Evolutionary conservation across 2,113 vertebrate genomes (phyloP).

Genomic region (Toxostoma redivivum): DNA sequence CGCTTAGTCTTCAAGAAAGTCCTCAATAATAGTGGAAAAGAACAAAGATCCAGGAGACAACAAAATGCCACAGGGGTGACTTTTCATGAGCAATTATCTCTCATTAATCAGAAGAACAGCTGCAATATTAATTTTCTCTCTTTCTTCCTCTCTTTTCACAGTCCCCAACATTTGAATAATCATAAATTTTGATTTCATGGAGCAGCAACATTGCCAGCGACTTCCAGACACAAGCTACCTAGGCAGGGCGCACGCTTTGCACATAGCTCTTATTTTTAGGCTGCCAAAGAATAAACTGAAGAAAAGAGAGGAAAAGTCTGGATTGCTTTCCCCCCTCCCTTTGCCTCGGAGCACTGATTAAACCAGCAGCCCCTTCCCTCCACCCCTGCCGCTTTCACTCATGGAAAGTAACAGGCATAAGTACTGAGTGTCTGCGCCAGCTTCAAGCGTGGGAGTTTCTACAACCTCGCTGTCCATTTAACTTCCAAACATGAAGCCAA

Average conservation of each 20-base stretch:
- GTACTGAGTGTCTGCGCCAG: slow-evolving; percentile 16
- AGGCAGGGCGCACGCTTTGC: slow-evolving; percentile 28
- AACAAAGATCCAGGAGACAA: slow-evolving; percentile 98
- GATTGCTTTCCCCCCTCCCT: neutral
- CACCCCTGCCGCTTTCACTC: neutral
- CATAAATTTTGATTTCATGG: slow-evolving; percentile 82
- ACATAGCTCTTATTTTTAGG: slow-evolving; percentile 24
- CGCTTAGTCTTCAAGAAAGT: slow-evolving; percentile 96
- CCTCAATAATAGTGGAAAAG: slow-evolving; percentile 95
- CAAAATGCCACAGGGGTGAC: slow-evolving; percentile 98
- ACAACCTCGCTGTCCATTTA: slow-evolving; percentile 69
- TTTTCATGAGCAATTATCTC: slow-evolving; percentile 99
- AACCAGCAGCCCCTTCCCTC: neutral
- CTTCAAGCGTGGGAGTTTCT: slow-evolving; percentile 74
- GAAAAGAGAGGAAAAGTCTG: neutral
- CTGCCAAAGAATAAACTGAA: slow-evolving; percentile 24
- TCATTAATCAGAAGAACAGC: slow-evolving; percentile 98
- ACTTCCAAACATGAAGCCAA: slow-evolving; percentile 79
- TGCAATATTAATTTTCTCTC: slow-evolving; percentile 95
- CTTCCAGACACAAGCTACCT: slow-evolving; percentile 62
- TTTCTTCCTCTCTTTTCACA: slow-evolving; percentile 83
- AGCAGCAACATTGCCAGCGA: slow-evolving; percentile 62
- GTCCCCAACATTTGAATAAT: slow-evolving; percentile 79
- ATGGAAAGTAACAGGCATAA: neutral
- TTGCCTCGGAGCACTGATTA: neutral